phyloP scores from a whole-genome alignment of 1,140 invertebrate genomes.

The Leptinotarsa lineolata region DNA sequence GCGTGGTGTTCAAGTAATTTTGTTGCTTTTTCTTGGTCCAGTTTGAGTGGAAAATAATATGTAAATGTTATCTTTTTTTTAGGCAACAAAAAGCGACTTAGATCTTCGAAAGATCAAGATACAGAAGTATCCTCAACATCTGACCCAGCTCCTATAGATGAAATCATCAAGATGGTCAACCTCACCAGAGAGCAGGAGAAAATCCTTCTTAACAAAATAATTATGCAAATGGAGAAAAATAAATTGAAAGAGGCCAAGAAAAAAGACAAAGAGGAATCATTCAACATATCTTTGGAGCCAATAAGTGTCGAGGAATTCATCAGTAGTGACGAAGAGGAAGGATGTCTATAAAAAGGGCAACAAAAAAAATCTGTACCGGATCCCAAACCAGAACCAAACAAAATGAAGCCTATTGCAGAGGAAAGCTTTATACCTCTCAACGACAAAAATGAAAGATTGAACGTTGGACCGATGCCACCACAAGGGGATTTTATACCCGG shows the following conservation, averaged over 20 bases:
- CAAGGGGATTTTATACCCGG: neutral
- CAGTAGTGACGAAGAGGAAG: constrained; percentile 42
- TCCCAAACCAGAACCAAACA: neutral
- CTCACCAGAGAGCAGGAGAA: constrained; percentile 81
- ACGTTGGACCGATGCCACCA: constrained; percentile 10
- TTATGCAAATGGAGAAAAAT: constrained; percentile 77
- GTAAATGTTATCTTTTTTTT: neutral
- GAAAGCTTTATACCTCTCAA: constrained; percentile 33
- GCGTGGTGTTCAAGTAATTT: no score
- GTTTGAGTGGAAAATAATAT: no score
- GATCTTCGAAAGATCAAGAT: constrained; percentile 58
- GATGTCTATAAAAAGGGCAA: neutral
- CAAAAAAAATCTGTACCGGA: neutral
- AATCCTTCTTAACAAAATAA: constrained; percentile 75
- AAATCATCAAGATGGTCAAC: constrained; percentile 63
- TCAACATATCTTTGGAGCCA: constrained; percentile 46
- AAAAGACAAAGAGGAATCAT: constrained; percentile 60
- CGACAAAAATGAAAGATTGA: constrained; percentile 45
- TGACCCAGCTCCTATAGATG: constrained; percentile 69
- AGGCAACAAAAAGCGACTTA: constrained; percentile 40
- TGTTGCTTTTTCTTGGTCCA: no score
- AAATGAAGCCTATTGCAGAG: neutral
- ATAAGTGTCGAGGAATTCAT: constrained; percentile 58
- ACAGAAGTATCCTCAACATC: constrained; percentile 25
- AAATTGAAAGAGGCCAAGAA: constrained; percentile 77